Percentiles rank a stretch among this genome's conserved stretches.
Evolutionary conservation across 2,113 vertebrate species (phyloP).

Genomic region (Salvelinus namaycush): DNA sequence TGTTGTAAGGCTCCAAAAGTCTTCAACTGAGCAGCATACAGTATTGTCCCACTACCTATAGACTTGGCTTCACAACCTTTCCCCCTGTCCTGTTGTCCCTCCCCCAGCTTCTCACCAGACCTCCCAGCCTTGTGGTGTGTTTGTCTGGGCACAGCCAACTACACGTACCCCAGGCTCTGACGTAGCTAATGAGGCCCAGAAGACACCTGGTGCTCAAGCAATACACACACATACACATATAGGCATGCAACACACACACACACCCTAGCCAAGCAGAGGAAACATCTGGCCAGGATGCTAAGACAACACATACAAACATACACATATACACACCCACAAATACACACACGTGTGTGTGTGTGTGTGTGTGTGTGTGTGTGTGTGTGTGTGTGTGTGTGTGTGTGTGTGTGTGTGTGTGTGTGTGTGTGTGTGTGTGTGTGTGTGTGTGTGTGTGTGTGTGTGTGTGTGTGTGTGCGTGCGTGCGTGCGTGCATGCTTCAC

Average conservation of each 20-base stretch:
- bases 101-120: not conserved
- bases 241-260: not conserved
- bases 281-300: conserved; percentile 57
- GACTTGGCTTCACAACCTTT: not conserved
- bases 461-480: not conserved
- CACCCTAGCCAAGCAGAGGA: conserved; percentile 40
- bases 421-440: not conserved
- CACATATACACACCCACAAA: too few species aligned
- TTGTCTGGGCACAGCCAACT: not conserved
- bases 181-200: not conserved
- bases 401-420: not conserved
- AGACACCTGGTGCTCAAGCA: not conserved
- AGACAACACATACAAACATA: not conserved
- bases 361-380: too few species aligned
- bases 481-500: not conserved
- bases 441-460: not conserved
- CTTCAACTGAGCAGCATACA: too few species aligned
- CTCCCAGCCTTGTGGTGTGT: not conserved
- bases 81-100: not conserved
- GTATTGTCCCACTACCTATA: too few species aligned
- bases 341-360: not conserved
- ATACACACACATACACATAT: not conserved
- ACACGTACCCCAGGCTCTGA: not conserved
- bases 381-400: too few species aligned
- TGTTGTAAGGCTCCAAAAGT: too few species aligned